These are phyloP conservation scores for Hoplodrina ambigua DNA, from an alignment of 2,888 invertebrate genomes.

Conservation along the genomic window DNA sequence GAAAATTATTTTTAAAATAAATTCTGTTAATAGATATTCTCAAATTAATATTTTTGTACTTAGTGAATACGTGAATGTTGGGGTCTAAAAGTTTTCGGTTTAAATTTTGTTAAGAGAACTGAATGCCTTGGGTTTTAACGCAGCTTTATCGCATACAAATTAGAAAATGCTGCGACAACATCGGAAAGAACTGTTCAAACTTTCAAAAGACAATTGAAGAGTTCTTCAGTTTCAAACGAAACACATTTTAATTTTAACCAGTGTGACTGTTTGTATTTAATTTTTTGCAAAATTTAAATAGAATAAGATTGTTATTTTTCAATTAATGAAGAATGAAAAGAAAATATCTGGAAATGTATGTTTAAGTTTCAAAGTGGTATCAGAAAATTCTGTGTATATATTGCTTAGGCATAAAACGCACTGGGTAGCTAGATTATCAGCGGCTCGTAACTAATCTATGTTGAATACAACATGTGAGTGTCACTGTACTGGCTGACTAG, in stretches of 20 bases:
- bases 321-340: constrained; percentile 3
- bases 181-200: constrained; percentile 26
- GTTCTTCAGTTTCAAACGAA: constrained; percentile 25
- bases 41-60: constrained; percentile 90
- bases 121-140: constrained; percentile 32
- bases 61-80: constrained; percentile 80
- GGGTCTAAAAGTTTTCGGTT: constrained; percentile 68
- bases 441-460: neutral
- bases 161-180: constrained; percentile 39
- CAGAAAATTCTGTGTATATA: neutral
- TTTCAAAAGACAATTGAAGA: constrained; percentile 30
- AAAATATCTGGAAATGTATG: neutral
- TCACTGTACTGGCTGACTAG: constrained; percentile 15
- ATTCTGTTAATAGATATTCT: constrained; percentile 81
- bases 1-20: constrained; percentile 64
- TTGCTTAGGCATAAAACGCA: constrained; percentile 4
- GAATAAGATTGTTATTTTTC: constrained; percentile 41
- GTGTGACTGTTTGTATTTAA: constrained; percentile 36
- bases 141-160: constrained; percentile 47
- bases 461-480: neutral
- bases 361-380: neutral
- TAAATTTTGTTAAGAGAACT: constrained; percentile 43
- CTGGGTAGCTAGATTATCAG: neutral
- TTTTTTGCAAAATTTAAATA: constrained; percentile 37
- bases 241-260: constrained; percentile 25